Evolutionary conservation across 2,888 invertebrate genomes (phyloP), one percentile per base, ranked within the genome.

Genomic region (Spodoptera picta): DNA sequence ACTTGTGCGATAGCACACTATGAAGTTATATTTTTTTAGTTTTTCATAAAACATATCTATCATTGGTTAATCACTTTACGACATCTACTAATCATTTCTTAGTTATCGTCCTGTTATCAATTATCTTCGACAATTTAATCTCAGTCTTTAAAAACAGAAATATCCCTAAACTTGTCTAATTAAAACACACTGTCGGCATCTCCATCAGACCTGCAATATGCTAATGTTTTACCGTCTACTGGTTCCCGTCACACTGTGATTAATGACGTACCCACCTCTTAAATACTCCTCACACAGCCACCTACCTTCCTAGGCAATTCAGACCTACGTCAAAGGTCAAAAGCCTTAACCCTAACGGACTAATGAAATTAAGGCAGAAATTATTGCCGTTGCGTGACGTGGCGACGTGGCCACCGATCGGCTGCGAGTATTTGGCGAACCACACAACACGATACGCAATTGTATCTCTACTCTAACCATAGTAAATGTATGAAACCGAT

Each of bases 171-270:
- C 19, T 54, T 23, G 27, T 52, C 9, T 3, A 42, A 50, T 41
- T 52, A 11, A 27, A 4, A 2, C 43, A 36, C 42, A 6, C 19
- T 45, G 19, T 50, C 2, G 9, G 4, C 49, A 44, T 43, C 77
- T 36, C 80, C 77, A 65, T n/a, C 19, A 11, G 27, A 60, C 48
- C 44, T 36, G 51, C 55, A 50, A 55, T 50, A 63, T 52, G 52
- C 36, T 62, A 64, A 56, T 66, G 55, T 55, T 60, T 41, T 49
- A 7, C 52, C 62, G 42, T 63, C 58, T 67, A 69, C 66, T 58
- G 63, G 63, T 69, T 67, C 59, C 71, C 63, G 71, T 65, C 68
- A 10, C 42, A 48, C 31, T 7, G 44, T 74, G 77, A 80, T 81
- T 80, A 81, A 80, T 76, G 73, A 62, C 51, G 49, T 48, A 43